These are phyloP conservation scores for Pygoscelis adeliae DNA, from an alignment of 2,113 vertebrate genomes.

Conservation along the genomic window DNA sequence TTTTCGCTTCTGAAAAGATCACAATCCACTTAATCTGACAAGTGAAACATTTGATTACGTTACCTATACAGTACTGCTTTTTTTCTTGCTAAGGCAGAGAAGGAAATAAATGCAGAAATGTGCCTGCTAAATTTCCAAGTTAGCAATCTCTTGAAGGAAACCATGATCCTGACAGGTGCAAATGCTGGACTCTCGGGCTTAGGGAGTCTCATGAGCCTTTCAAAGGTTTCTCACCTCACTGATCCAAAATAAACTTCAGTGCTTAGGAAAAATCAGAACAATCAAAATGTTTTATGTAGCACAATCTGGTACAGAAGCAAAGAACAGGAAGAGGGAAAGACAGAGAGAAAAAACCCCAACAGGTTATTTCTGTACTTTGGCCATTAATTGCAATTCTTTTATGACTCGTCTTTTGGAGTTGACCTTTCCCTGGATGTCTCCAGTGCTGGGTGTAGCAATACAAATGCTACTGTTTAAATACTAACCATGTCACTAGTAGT, in stretches of 20 bases:
- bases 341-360: neutral
- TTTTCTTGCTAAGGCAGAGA: neutral
- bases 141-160: slow-evolving; percentile 28
- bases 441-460: neutral
- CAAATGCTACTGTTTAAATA: neutral
- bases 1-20: slow-evolving; percentile 12
- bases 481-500: neutral
- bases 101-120: slow-evolving; percentile 46
- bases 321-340: neutral
- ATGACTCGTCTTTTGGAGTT: neutral
- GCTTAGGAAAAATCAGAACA: slow-evolving; percentile 26
- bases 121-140: slow-evolving; percentile 19
- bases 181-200: neutral
- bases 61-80: neutral
- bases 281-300: neutral
- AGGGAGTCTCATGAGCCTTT: slow-evolving; percentile 11
- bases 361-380: neutral
- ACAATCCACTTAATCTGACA: slow-evolving; percentile 31
- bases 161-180: neutral
- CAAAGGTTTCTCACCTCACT: slow-evolving; percentile 33
- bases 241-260: slow-evolving; percentile 39
- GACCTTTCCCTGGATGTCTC: neutral
- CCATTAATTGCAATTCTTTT: neutral
- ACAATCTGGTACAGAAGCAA: neutral
- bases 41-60: slow-evolving; percentile 35